phyloP scores from a whole-genome alignment of 2,113 vertebrate species.

The Amphilophus citrinellus region DNA sequence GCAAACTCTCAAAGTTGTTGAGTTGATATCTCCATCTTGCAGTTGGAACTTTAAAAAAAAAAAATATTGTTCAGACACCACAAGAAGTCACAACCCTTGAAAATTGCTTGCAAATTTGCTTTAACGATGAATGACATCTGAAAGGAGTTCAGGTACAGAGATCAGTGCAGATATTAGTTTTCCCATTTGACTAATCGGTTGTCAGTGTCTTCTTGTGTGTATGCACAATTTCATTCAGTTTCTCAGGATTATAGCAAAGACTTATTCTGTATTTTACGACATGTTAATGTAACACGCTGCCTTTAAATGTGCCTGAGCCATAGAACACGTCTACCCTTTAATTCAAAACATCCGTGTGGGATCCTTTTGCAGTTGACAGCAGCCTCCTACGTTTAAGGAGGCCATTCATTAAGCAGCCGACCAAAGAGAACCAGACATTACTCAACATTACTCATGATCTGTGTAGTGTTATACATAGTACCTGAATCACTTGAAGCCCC shows the following conservation, averaged over 20 bases:
- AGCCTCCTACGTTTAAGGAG: not conserved
- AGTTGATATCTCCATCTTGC: not conserved
- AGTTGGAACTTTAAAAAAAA: not conserved
- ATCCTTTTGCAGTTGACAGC: not conserved
- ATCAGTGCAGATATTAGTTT: not conserved
- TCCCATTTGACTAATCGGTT: not conserved
- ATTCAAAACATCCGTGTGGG: slow-evolving; percentile 15
- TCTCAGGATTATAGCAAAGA: not conserved
- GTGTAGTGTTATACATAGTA: slow-evolving; percentile 1
- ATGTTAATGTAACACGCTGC: slow-evolving; percentile 1
- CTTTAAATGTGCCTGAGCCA: slow-evolving; percentile 11
- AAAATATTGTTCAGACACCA: not conserved
- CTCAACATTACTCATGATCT: slow-evolving; percentile 12
- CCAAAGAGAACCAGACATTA: slow-evolving; percentile 19
- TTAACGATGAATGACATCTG: not conserved
- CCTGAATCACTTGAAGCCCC: slow-evolving; percentile 14
- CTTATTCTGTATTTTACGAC: slow-evolving; percentile 6
- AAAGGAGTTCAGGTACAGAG: not conserved
- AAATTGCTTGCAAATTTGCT: not conserved
- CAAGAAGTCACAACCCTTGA: not conserved
- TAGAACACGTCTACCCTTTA: not conserved
- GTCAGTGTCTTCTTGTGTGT: slow-evolving; percentile 4
- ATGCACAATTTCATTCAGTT: not conserved
- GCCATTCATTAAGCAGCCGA: not conserved
- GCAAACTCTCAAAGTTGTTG: not conserved